A percentile compares a stretch with the other conserved stretches of the same genome.
Conservation (phyloP, 2,888 invertebrate genomes). For the Phaedon cochleariae region DNA sequence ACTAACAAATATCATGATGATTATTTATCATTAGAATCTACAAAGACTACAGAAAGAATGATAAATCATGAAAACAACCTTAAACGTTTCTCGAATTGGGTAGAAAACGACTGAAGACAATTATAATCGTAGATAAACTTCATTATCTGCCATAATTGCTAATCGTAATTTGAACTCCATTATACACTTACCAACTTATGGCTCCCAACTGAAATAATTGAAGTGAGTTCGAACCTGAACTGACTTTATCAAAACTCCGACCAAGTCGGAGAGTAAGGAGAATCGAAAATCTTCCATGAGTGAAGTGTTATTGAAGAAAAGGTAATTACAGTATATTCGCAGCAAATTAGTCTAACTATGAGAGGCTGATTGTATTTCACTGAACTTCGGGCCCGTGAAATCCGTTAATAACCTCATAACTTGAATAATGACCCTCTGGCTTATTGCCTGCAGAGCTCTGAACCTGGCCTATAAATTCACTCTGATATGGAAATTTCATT, state of each 20-base stretch:
- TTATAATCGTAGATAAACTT: no score
- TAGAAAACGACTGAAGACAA: no score
- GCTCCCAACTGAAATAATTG: slow-evolving; percentile 19
- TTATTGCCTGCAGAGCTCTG: slow-evolving; percentile 7
- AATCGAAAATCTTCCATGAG: slow-evolving; percentile 11
- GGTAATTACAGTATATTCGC: slow-evolving; percentile 5
- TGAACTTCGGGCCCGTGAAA: slow-evolving; percentile 11
- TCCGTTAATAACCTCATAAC: slow-evolving; percentile 20
- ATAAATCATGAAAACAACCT: no score
- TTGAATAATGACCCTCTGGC: slow-evolving; percentile 13
- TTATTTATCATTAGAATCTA: no score
- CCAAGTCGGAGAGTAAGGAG: neutral
- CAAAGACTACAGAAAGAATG: no score
- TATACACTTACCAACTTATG: slow-evolving; percentile 23
- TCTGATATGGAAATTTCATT: neutral
- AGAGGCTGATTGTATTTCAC: slow-evolving; percentile 12
- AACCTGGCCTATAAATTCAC: slow-evolving; percentile 2
- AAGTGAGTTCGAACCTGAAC: slow-evolving; percentile 31
- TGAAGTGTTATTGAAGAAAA: slow-evolving; percentile 5
- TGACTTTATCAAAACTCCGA: slow-evolving; percentile 29
- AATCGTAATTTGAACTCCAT: slow-evolving; percentile 31
- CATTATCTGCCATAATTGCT: no score
- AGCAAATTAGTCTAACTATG: slow-evolving; percentile 18
- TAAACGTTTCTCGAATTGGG: no score
- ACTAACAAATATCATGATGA: no score